phyloP scores from a whole-genome alignment of 2,113 vertebrate species.

The Oenanthe melanoleuca region DNA sequence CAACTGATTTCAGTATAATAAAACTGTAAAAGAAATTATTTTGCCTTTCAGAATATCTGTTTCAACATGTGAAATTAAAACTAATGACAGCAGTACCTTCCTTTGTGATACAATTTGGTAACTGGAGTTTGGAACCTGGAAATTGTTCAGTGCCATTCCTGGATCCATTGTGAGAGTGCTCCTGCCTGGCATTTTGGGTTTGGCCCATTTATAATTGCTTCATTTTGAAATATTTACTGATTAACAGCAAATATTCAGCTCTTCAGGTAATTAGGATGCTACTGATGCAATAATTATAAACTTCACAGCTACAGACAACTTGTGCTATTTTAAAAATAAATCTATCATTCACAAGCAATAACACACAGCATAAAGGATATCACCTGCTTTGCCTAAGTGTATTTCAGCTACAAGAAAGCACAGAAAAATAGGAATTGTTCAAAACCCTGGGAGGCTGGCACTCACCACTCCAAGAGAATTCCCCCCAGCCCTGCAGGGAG shows the following conservation, averaged over 20 bases:
- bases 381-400: not conserved
- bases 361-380: not conserved
- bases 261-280: not conserved
- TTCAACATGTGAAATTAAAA: not conserved
- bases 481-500: constrained; percentile 1
- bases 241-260: not conserved
- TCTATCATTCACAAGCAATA: not conserved
- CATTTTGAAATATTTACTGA: not conserved
- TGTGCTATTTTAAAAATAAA: not conserved
- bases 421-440: not conserved
- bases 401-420: not conserved
- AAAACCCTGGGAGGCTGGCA: not conserved
- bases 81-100: not conserved
- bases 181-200: not conserved
- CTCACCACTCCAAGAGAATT: not conserved
- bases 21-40: not conserved
- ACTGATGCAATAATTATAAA: not conserved
- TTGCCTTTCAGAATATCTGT: not conserved
- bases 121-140: not conserved
- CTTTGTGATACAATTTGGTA: not conserved
- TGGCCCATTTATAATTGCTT: not conserved
- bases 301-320: not conserved
- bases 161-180: not conserved
- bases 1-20: not conserved
- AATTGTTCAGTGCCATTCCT: not conserved